Base-by-base conservation (phyloP, 2,888 invertebrate species). In the Empis stercorea region DNA sequence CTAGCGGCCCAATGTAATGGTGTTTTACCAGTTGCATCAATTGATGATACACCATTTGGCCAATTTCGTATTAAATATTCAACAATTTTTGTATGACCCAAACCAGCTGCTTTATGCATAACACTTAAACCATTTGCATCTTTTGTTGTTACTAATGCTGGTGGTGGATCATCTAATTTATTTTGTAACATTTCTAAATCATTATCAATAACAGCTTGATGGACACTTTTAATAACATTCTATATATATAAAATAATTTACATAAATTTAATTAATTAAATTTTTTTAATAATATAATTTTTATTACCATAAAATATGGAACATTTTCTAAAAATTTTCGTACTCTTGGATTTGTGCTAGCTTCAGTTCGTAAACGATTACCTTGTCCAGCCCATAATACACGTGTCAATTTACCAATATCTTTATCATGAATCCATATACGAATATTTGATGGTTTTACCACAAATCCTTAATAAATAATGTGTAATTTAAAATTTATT, bases 391-490 rank as follows among this genome's bases (percentile, higher is more conserved):
- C 87, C 86, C 92, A 87, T 45, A 93, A 76, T 5, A 92, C 86
- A 61, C 85, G 83, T 69, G 92, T 89, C 57, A 93, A 72, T 56
- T 86, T 84, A 44, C 79, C 79, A 65, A 93, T 77, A 68, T 93
- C 89, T 66, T 87, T 81, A 68, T 93, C 92, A 67, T 93, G 89
- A 59, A 93, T 89, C 94, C 94, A 95, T 73, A 93, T 93, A 56
- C 93, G 76, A 54, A 95, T 92, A 62, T 89, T 92, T 55, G 92
- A 86, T 48, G 85, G 79, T 59, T 84, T 87, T 59, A 88, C 81
- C 61, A 84, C 82, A 63, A 86, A 71, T 65, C 78, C 87, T 85
- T 68, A n/a, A 46, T 48, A 49, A 45, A 39, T n/a, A 23, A 13
- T 3, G 13, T 40, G 30, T 43, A 20, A 43, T 41, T 40, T 13